Percentiles rank a stretch among this genome's conserved stretches.
Evolutionary conservation across 37 sponge, comb jelly and placozoan genomes (phyloP).

Genomic region (Spongia lamella): DNA sequence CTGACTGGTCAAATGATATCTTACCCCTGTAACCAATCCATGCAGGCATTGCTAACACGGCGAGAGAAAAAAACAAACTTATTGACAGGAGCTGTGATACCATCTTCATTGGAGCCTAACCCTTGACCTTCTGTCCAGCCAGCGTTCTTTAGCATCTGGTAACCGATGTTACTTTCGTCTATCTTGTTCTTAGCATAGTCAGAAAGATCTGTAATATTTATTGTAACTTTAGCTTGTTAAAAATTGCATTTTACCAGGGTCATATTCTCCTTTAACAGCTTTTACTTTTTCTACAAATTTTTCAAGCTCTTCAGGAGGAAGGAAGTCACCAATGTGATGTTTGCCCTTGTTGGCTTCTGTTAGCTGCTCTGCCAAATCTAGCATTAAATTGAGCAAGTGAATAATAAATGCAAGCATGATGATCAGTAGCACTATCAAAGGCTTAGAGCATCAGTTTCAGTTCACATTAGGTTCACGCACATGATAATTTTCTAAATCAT

Average conservation of each 20-base stretch:
- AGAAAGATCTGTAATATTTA: slow-evolving; percentile 47
- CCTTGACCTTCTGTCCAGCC: slow-evolving; percentile 97
- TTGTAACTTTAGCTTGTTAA: background rate
- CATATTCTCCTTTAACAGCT: slow-evolving; percentile 60
- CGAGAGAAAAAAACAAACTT: slow-evolving; percentile 54
- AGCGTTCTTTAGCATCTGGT: slow-evolving; percentile 90
- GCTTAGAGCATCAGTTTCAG: no score
- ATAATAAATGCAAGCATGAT: no score
- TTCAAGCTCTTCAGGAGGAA: slow-evolving; percentile 88
- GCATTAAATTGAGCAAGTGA: no score
- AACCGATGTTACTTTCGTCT: slow-evolving; percentile 88
- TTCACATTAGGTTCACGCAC: no score
- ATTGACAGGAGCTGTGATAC: slow-evolving; percentile 88
- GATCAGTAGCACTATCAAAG: no score
- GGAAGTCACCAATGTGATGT: slow-evolving; percentile 94
- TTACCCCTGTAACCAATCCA: slow-evolving; percentile 54
- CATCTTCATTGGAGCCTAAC: slow-evolving; percentile 80
- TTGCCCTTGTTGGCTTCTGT: slow-evolving; percentile 80
- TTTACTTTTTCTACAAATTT: slow-evolving; percentile 78
- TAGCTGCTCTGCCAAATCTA: slow-evolving; percentile 54
- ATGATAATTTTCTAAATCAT: no score
- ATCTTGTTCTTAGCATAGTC: slow-evolving; percentile 83
- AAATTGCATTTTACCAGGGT: slow-evolving; percentile 32
- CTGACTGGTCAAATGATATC: slow-evolving; percentile 76
- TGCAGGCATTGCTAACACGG: background rate